These are phyloP conservation scores for Eilema sororculum DNA, from an alignment of 2,888 invertebrate genomes.

Conservation along the genomic window DNA sequence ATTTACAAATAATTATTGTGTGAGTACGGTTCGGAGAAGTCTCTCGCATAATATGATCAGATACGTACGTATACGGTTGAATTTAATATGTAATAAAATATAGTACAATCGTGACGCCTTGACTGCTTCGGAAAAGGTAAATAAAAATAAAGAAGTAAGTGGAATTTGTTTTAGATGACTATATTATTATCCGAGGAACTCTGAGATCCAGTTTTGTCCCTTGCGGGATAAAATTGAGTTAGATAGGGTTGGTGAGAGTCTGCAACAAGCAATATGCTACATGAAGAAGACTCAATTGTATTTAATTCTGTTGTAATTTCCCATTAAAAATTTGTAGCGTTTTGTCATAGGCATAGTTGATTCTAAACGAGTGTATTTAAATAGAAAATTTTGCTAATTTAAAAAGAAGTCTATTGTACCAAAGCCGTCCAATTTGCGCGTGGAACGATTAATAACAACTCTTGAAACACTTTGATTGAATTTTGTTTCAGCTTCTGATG, in stretches of 20 bases:
- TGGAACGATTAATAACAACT: too few species aligned
- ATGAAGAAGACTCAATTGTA: neutral
- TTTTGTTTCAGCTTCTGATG: too few species aligned
- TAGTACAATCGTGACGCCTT: constrained; percentile 5
- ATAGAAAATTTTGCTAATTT: too few species aligned
- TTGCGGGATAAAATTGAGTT: neutral
- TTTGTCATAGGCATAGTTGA: too few species aligned
- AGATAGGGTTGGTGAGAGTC: neutral
- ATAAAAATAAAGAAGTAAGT: neutral
- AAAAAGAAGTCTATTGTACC: too few species aligned
- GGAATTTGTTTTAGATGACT: constrained; percentile 4
- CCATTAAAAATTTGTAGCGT: too few species aligned
- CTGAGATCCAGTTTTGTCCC: neutral
- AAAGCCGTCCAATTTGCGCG: too few species aligned
- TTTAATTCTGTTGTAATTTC: neutral
- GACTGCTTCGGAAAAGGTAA: neutral
- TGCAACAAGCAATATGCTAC: constrained; percentile 1
- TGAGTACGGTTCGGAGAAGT: constrained; percentile 55
- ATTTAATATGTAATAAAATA: constrained; percentile 36
- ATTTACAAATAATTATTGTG: constrained; percentile 63
- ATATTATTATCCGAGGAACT: neutral
- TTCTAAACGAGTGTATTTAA: neutral
- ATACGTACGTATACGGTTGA: constrained; percentile 34
- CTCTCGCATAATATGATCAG: constrained; percentile 49
- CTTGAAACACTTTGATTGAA: neutral